A percentile compares a stretch with the other conserved stretches of the same genome.
phyloP scores from a whole-genome alignment of 2,113 vertebrate species.

The Crotophaga sulcirostris region DNA sequence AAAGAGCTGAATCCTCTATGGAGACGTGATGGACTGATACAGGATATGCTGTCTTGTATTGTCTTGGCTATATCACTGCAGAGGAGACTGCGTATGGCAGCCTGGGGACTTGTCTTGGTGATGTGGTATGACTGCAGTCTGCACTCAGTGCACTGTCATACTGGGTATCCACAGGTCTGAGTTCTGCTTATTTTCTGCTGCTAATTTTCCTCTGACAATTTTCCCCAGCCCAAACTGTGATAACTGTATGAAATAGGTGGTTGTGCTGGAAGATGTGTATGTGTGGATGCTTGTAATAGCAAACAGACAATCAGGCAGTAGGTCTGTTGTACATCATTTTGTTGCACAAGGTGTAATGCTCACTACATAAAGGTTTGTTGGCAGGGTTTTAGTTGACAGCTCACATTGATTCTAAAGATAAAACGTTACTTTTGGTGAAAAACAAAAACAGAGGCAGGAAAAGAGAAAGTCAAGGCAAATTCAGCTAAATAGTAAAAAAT shows the following conservation, averaged over 20 bases:
- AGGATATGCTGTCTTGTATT: neutral
- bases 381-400: neutral
- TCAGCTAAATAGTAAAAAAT: neutral
- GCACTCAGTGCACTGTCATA: neutral
- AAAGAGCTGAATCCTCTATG: neutral
- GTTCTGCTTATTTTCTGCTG: neutral
- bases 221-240: neutral
- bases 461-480: neutral
- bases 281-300: neutral
- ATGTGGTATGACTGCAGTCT: neutral
- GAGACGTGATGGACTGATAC: neutral
- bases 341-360: neutral
- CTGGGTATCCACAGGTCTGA: neutral
- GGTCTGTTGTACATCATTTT: neutral
- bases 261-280: neutral
- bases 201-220: neutral
- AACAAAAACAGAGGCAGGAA: neutral
- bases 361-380: neutral
- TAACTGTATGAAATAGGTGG: neutral
- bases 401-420: neutral
- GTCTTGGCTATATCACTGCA: neutral
- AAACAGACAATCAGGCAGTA: neutral
- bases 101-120: neutral
- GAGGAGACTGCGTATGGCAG: neutral
- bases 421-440: neutral